Base-by-base conservation (phyloP, 2,113 vertebrate species). In the Athene cunicularia region DNA sequence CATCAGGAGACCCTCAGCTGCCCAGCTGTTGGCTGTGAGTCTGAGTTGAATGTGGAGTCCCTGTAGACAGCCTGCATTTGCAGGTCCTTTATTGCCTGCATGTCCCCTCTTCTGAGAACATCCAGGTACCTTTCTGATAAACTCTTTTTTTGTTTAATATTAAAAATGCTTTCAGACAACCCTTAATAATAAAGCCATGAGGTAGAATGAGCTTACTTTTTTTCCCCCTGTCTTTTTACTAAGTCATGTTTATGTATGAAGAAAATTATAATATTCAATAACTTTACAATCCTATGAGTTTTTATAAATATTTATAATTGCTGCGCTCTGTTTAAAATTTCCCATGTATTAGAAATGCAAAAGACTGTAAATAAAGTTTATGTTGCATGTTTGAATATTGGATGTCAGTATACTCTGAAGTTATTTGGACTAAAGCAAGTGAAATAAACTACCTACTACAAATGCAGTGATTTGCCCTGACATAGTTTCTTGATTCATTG, bases 291-390 rank as follows among this genome's bases (percentile, higher is more conserved):
- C 56, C 45, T 93, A 5, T 62, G 80, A 82, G 35, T 35, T 87
- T 95, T 89, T 94, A 96, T 96, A 95, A 96, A 97, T 97, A 93
- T 95, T 95, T 96, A 72, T 92, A 94, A 41, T 41, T 3, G 5
- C 81, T 93, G 52, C 62, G 76, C 39, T 86, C 80, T 67, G 14
- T 86, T 86, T 37, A 87, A 89, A 84, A 84, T 92, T 86, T 88
- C n/a, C 47, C 20, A 66, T 91, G 62, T 60, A 93, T 93, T 92
- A 87, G 86, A 94, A 94, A 87, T 87, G 80, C 58, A 68, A 86
- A 68, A n/a, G 60, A 72, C 64, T 76, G 47, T 68, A 89, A 96
- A 95, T 96, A 95, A 83, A 84, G 86, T 96, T 92, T 91, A 83
- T 92, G 74, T 49, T 93, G 60, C 39, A 37, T 93, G 77, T 79